Evolutionary conservation across 2,797 vertebrate species (phyloP).

Genomic region (Prionace glauca): DNA sequence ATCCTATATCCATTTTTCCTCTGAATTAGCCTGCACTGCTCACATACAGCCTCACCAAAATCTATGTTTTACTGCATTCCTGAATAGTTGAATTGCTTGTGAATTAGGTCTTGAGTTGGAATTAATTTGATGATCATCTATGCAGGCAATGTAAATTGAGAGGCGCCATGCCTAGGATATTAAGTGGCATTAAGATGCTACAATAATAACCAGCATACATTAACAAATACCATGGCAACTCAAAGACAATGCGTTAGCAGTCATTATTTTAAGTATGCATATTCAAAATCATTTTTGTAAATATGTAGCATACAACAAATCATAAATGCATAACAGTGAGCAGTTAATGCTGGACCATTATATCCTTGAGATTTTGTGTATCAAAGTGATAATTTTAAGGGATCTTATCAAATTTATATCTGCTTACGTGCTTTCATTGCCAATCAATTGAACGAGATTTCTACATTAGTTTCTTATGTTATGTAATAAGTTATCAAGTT

Average conservation of each 20-base stretch:
- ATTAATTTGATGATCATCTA: neutral
- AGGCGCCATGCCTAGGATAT: neutral
- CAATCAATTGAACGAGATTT: neutral
- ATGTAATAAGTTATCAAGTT: neutral
- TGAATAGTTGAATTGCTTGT: neutral
- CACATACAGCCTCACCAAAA: neutral
- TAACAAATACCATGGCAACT: neutral
- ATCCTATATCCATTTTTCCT: neutral
- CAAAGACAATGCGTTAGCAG: neutral
- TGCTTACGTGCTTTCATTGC: neutral
- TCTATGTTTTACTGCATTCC: neutral
- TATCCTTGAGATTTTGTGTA: neutral
- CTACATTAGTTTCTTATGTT: neutral
- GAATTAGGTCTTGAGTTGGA: neutral
- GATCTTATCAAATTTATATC: neutral
- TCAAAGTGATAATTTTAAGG: neutral
- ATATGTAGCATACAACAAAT: neutral
- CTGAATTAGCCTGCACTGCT: neutral
- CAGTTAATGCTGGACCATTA: neutral
- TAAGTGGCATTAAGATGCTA: neutral
- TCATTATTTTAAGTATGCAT: neutral
- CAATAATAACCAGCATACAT: neutral
- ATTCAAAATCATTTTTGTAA: neutral
- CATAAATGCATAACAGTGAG: neutral
- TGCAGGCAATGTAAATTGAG: neutral